Conservation (phyloP, 2,797 vertebrate genomes). For the Margarornis squamiger region DNA sequence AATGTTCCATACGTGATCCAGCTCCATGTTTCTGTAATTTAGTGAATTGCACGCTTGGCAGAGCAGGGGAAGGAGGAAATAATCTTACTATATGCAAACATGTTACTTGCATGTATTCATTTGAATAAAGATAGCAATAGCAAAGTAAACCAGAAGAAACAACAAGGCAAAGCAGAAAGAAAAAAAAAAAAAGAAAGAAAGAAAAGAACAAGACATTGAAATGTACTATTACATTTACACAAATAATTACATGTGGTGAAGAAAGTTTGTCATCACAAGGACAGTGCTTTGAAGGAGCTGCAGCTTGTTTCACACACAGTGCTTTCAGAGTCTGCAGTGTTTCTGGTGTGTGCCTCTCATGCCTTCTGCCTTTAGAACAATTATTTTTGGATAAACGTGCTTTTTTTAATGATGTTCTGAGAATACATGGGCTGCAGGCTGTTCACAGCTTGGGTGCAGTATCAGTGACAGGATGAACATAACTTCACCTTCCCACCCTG, state of each 20-base stretch:
- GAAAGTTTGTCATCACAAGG: neutral
- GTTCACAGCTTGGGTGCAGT: neutral
- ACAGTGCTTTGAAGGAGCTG: neutral
- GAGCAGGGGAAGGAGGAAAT: neutral
- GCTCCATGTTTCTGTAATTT: neutral
- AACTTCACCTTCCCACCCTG: neutral
- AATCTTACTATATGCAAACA: conserved; percentile 14
- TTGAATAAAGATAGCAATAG: neutral
- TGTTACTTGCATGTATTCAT: neutral
- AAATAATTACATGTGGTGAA: neutral
- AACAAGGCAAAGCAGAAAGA: neutral
- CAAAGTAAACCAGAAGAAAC: neutral
- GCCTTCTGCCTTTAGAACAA: neutral
- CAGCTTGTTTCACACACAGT: neutral
- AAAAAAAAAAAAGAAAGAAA: neutral
- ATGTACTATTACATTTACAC: neutral
- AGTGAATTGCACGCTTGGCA: neutral
- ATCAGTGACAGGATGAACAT: neutral
- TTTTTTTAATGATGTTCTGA: fast-evolving
- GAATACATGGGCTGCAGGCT: fast-evolving
- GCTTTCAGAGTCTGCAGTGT: neutral
- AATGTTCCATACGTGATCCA: neutral
- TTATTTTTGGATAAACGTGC: neutral
- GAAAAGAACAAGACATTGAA: neutral
- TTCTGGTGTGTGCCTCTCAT: neutral